phyloP scores from a whole-genome alignment of 2,113 vertebrate genomes.

The Cheirogaleus medius region DNA sequence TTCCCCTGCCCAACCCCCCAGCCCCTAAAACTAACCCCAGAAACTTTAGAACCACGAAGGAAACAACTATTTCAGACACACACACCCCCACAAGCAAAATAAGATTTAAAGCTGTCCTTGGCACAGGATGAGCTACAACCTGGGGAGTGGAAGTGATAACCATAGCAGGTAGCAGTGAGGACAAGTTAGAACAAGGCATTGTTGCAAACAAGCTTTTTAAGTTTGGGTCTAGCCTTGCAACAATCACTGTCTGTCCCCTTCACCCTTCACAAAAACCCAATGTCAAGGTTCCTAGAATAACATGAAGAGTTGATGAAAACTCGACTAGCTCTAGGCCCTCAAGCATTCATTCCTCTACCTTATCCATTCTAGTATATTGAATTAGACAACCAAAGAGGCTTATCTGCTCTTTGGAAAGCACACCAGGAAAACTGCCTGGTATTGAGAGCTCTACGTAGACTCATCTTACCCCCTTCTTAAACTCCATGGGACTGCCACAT shows the following conservation, averaged over 20 bases:
- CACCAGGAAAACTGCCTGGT: background rate
- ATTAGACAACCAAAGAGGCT: background rate
- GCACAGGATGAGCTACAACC: background rate
- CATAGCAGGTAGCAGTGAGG: background rate
- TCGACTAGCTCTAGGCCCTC: background rate
- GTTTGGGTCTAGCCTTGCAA: background rate
- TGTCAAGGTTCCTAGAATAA: background rate
- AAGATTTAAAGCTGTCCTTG: background rate
- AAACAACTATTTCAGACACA: background rate
- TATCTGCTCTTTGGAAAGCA: background rate
- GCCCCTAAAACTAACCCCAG: background rate
- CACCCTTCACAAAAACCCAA: background rate
- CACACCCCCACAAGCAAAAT: background rate
- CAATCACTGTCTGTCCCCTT: background rate
- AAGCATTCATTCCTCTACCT: background rate
- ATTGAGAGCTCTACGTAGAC: background rate
- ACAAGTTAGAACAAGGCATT: background rate
- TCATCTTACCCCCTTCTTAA: background rate
- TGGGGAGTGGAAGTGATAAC: background rate
- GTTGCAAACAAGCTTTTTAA: background rate
- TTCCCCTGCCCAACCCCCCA: background rate
- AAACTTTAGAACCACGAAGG: background rate
- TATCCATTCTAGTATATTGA: background rate
- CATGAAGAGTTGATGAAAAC: background rate
- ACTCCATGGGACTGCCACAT: background rate